Conservation (phyloP, 2,797 vertebrate species). For the Rhabdophis nuchalis region DNA sequence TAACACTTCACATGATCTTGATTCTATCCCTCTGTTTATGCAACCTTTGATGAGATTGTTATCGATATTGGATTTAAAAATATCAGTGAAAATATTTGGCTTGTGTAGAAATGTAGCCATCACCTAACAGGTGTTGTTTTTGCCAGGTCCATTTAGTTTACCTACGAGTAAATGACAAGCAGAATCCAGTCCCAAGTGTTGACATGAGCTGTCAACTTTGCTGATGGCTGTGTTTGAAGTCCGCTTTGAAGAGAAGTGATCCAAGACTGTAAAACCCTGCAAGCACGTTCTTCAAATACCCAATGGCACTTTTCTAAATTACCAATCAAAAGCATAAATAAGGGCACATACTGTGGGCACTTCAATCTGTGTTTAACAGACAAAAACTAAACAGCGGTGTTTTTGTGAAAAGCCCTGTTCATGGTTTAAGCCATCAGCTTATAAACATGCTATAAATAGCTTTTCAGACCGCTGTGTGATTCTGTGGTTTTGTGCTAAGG, state of each 20-base stretch:
- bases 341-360: conserved; percentile 34
- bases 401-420: conserved; percentile 53
- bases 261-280: conserved; percentile 56
- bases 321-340: conserved; percentile 58
- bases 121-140: conserved; percentile 27
- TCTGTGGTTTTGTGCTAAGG: neutral
- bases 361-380: conserved; percentile 55
- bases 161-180: conserved; percentile 52
- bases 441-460: neutral
- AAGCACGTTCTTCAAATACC: conserved; percentile 60
- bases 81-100: conserved; percentile 22
- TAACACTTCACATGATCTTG: no score
- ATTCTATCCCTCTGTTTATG: no score
- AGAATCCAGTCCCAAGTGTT: conserved; percentile 53
- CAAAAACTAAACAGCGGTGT: conserved; percentile 56
- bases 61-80: conserved; percentile 4
- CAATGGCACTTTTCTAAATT: conserved; percentile 51
- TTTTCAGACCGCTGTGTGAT: neutral
- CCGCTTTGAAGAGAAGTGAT: conserved; percentile 62
- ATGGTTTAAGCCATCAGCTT: conserved; percentile 46
- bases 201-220: conserved; percentile 55
- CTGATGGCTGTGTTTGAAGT: conserved; percentile 46
- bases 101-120: conserved; percentile 29
- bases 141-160: conserved; percentile 39
- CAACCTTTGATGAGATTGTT: neutral